A percentile compares a stretch with the other conserved stretches of the same genome.
These are phyloP conservation scores for Nannoperca obscura DNA, from an alignment of 2,797 vertebrate species.

Conservation along the genomic window DNA sequence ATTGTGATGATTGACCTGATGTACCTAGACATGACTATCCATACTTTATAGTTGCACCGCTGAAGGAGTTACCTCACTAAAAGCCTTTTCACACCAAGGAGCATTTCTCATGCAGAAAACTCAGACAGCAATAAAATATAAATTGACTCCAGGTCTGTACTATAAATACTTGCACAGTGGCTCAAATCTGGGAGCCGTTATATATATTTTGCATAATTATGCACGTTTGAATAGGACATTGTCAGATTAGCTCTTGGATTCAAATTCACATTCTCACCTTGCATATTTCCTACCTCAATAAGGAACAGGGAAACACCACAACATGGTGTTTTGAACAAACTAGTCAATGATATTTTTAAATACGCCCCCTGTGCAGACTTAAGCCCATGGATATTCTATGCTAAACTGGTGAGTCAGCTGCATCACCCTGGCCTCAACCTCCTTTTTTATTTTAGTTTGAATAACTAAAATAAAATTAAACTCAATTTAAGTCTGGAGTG, in stretches of 20 bases:
- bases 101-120: constrained; percentile 55
- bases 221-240: constrained; percentile 41
- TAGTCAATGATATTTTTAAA: constrained; percentile 64
- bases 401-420: constrained; percentile 59
- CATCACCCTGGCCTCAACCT: constrained; percentile 22
- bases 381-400: constrained; percentile 53
- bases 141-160: constrained; percentile 41
- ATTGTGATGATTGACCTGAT: constrained; percentile 15
- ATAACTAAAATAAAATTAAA: constrained; percentile 14
- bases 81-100: constrained; percentile 51
- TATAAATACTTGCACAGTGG: constrained; percentile 42
- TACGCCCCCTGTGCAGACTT: constrained; percentile 46
- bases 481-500: background rate
- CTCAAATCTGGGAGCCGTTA: constrained; percentile 41
- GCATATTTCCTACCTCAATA: constrained; percentile 11
- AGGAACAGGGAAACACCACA: constrained; percentile 42
- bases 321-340: constrained; percentile 49
- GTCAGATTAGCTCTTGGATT: constrained; percentile 48
- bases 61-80: constrained; percentile 28
- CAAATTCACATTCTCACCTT: constrained; percentile 25
- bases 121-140: constrained; percentile 53
- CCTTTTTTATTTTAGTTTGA: constrained; percentile 33
- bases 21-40: constrained; percentile 17
- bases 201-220: constrained; percentile 38
- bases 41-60: background rate